Evolutionary conservation across 1,140 invertebrate genomes (phyloP).

Genomic region (Eriosoma lanigerum): DNA sequence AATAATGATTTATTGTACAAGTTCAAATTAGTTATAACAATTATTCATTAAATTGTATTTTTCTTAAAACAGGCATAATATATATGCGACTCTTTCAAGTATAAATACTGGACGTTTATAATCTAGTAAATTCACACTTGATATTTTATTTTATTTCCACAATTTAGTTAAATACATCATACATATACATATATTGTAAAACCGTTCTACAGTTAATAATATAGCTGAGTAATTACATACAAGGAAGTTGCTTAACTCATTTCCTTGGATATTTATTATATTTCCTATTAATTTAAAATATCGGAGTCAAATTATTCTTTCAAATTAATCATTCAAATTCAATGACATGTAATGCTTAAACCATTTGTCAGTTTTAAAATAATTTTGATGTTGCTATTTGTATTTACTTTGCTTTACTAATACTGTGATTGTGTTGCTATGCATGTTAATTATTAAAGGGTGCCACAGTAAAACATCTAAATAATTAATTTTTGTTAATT

Average conservation of each 20-base stretch:
- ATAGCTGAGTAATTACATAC: not conserved
- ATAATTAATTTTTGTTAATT: conserved; percentile 31
- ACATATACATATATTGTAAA: not conserved
- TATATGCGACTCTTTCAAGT: not conserved
- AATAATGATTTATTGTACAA: conserved; percentile 31
- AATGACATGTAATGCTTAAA: conserved; percentile 23
- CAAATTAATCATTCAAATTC: not conserved
- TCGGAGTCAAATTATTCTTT: not conserved
- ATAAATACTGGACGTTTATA: conserved; percentile 16
- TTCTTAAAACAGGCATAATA: not conserved
- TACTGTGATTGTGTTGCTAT: conserved; percentile 47
- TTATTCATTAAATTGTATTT: conserved; percentile 24
- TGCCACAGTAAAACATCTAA: conserved; percentile 26
- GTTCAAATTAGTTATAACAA: conserved; percentile 26
- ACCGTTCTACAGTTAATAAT: not conserved
- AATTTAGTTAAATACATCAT: not conserved
- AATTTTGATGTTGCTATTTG: conserved; percentile 51
- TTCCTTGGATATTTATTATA: not conserved
- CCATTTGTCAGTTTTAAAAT: conserved; percentile 13
- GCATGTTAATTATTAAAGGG: conserved; percentile 48
- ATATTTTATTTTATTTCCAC: not conserved
- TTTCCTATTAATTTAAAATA: not conserved
- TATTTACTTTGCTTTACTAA: conserved; percentile 49
- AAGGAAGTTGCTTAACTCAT: not conserved
- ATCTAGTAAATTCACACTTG: conserved; percentile 16